Base-by-base conservation (phyloP, 2,888 invertebrate genomes). In the Plutella xylostella region DNA sequence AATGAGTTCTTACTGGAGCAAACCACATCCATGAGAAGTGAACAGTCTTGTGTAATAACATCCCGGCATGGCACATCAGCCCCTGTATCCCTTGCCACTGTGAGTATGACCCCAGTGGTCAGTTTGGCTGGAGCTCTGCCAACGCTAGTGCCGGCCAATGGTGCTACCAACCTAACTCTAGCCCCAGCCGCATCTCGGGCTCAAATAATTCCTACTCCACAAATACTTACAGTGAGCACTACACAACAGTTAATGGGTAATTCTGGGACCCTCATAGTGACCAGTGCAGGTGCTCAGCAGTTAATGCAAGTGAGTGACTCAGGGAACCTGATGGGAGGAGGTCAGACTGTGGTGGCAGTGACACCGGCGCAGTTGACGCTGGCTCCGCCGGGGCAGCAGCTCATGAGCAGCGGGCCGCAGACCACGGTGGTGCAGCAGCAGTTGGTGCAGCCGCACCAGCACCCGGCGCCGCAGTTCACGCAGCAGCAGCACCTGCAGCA, bases 261-360 rank as follows among this genome's bases (percentile, higher is more conserved):
- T 53, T 83, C 83, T 43, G 83, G 83, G 37, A 69, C 83, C 12
- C 62, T 83, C 19, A 83, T 83, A 53, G 82, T 83, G 3, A 83
- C 83, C 25, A 83, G 83, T 69, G 83, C 83, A 49, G 83, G 83
- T 47, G 82, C 77, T 2, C 83, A 83, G 49, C 83, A 83, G 57
- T 54, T 83, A 4, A 82, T 83, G 83, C 83, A 83, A 72, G 83
- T 83, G 14, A 82, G 83, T 66, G 83, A 83, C 55, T 83, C 83
- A 14, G 82, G 82, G 3, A 80, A 77, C 38, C 57, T 83, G 34
- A 83, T 83, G 80, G 73, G 82, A 45, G 80, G 73, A 17, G 82
- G 83, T 12, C 82, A 80, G 54, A 80, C 82, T 43, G 80, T 83
- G 41, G 83, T 83, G 20, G 82, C 82, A 25, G 79, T 83, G 12